These are phyloP conservation scores for Muscidifurax raptorellus DNA, from an alignment of 1,140 invertebrate species.

Conservation along the genomic window DNA sequence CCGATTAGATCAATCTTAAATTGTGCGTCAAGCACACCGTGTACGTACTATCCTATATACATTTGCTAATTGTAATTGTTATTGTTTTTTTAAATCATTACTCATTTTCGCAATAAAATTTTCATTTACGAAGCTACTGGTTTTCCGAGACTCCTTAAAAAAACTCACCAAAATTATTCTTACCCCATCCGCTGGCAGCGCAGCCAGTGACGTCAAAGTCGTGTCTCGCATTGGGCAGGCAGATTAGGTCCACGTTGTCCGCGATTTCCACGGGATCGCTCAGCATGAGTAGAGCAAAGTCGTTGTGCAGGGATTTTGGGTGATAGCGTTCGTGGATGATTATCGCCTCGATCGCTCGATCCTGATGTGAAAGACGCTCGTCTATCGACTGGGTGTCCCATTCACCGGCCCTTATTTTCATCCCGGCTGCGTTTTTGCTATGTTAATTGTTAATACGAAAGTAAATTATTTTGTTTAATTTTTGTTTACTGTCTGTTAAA, in stretches of 20 bases:
- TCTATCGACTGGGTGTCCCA: slow-evolving; percentile 77
- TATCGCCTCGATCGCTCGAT: slow-evolving; percentile 71
- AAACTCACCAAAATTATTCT: slow-evolving; percentile 82
- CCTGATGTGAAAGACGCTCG: slow-evolving; percentile 77
- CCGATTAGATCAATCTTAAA: no score
- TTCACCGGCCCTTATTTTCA: slow-evolving; percentile 71
- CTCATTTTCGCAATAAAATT: no score
- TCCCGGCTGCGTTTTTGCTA: not conserved
- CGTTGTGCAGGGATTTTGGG: slow-evolving; percentile 68
- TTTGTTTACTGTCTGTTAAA: no score
- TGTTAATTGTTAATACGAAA: no score
- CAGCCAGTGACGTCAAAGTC: slow-evolving; percentile 77
- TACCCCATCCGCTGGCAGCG: slow-evolving; percentile 89
- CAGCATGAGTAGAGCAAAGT: slow-evolving; percentile 74
- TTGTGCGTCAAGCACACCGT: no score
- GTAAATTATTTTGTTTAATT: no score
- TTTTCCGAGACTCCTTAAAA: not conserved
- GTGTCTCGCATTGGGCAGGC: slow-evolving; percentile 70
- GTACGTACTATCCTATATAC: no score
- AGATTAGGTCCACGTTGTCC: slow-evolving; percentile 75
- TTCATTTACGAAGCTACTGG: slow-evolving; percentile 3
- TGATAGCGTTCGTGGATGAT: slow-evolving; percentile 70
- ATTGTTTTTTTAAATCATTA: no score
- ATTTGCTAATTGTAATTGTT: no score
- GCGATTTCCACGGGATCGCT: slow-evolving; percentile 60